Evolutionary conservation across 2,888 invertebrate species (phyloP), one percentile per base, ranked within the genome.

Genomic region (Nowickia ferox): DNA sequence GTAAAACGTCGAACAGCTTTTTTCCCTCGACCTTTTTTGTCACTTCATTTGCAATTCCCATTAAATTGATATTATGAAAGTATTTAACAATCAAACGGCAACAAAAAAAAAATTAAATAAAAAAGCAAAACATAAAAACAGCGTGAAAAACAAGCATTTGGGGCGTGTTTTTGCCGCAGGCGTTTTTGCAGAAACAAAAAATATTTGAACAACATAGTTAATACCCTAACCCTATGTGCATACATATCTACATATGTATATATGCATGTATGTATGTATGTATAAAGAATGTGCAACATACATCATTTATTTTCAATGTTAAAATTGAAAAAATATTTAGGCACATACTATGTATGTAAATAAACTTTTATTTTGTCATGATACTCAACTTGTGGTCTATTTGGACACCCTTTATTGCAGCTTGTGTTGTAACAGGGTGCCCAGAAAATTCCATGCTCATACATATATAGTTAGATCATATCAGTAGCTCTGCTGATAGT

Each of bases 1-100:
- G 71, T 80, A 61, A 63, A 74, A 75, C 55, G 42, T 57, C 66
- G 19, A 53, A 61, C 17, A 42, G n/a, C 22, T 68, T 77, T 72
- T 76, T 63, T 69, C 57, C 75, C 84, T 79, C 86, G 57, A 85
- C 80, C 71, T 85, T 84, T 78, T 88, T 79, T 88, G 87, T 86
- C 87, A 87, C 87, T 90, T 89, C 89, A 91, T 91, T 90, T 91
- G 88, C 88, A 88, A 89, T 89, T 88, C 87, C 87, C 79, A 86
- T 86, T 86, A 83, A 86, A 86, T 83, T 86, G 83, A 86, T 86
- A 83, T 86, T 86, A 86, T 57, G 65, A 63, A 79, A 53, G 63
- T 79, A 79, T 83, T 86, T 19, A 80, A 80, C 76, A 86, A 83
- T 63, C 63, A 66, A 46, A 48, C 59, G 53, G 48, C 51, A 75